These are phyloP conservation scores for Python bivittatus DNA, from an alignment of 2,113 vertebrate genomes.

Conservation along the genomic window DNA sequence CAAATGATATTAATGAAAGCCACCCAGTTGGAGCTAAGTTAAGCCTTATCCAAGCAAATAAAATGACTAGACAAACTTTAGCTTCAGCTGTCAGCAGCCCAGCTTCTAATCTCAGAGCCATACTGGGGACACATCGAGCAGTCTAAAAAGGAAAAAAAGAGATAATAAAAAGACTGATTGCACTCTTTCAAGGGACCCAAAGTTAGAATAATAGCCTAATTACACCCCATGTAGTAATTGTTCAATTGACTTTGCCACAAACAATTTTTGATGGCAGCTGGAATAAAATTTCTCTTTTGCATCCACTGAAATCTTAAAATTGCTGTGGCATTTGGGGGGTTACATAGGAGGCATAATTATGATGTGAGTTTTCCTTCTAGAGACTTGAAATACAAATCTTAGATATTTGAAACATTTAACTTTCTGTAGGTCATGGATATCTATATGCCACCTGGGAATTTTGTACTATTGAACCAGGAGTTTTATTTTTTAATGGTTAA, in stretches of 20 bases:
- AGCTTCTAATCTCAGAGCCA: background rate
- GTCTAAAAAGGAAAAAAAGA: background rate
- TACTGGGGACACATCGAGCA: background rate
- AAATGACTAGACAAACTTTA: background rate
- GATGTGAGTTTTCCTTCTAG: background rate
- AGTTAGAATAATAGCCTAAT: background rate
- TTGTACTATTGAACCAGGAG: background rate
- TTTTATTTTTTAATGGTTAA: background rate
- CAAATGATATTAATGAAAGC: background rate
- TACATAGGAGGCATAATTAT: background rate
- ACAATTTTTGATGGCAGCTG: too few species aligned
- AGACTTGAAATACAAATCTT: too few species aligned
- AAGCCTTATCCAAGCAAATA: background rate
- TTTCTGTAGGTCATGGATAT: background rate
- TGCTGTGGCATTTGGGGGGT: background rate
- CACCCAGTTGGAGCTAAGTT: background rate
- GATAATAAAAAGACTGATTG: background rate
- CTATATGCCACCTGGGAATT: background rate
- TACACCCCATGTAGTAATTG: background rate
- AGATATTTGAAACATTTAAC: background rate
- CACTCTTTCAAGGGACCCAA: background rate
- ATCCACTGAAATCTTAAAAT: background rate
- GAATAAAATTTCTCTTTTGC: background rate
- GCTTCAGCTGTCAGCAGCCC: background rate
- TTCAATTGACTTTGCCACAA: background rate